A percentile compares a stretch with the other conserved stretches of the same genome.
phyloP scores from a whole-genome alignment of 2,113 vertebrate species.

The Conger conger region DNA sequence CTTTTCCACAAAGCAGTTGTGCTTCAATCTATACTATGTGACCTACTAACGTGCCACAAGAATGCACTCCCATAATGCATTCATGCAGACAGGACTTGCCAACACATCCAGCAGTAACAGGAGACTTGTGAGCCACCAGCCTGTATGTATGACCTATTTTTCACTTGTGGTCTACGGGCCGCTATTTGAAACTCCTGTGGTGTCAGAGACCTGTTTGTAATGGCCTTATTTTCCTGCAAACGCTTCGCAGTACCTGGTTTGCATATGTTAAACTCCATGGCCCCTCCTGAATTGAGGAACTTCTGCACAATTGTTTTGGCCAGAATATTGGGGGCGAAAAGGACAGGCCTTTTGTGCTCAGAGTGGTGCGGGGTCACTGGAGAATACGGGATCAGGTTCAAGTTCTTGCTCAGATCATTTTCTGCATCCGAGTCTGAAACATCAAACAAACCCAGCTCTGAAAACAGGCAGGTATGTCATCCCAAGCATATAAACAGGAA shows the following conservation, averaged over 20 bases:
- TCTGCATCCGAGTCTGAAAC: conserved; percentile 80
- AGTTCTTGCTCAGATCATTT: conserved; percentile 75
- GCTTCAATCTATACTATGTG: neutral
- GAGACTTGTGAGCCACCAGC: conserved; percentile 20
- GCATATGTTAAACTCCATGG: conserved; percentile 89
- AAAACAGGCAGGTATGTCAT: neutral
- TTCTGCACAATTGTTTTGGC: conserved; percentile 88
- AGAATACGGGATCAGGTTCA: conserved; percentile 91
- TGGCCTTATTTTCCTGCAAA: neutral
- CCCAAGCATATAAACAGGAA: conserved; percentile 82
- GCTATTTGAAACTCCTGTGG: neutral
- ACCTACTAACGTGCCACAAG: neutral
- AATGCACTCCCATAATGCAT: neutral
- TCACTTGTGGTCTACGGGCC: conserved; percentile 1
- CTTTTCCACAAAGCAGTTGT: neutral
- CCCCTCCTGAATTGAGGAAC: conserved; percentile 86
- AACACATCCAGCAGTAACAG: neutral
- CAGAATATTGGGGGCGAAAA: conserved; percentile 83
- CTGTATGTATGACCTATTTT: conserved; percentile 15
- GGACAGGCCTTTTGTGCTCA: conserved; percentile 80
- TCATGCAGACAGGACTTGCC: neutral
- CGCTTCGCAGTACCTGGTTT: conserved; percentile 79
- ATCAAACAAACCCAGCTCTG: conserved; percentile 55
- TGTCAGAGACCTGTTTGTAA: neutral
- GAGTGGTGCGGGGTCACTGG: conserved; percentile 78